Conservation (phyloP, 2,113 vertebrate genomes). For the Brevimyrus niger region DNA sequence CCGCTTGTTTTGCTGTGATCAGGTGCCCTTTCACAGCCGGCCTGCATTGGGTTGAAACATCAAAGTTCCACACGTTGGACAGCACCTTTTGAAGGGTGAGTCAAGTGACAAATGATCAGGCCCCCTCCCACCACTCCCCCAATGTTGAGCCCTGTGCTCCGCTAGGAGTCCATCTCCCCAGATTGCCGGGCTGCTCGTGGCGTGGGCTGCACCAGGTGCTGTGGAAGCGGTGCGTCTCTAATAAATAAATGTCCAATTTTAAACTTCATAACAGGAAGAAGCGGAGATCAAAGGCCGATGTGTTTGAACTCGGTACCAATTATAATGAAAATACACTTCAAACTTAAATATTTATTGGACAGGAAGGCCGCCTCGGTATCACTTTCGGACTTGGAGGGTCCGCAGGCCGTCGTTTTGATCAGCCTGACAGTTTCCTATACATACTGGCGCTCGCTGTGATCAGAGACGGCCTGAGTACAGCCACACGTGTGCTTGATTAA, state of each 20-base stretch:
- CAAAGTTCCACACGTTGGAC: background rate
- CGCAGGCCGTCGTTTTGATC: constrained; percentile 73
- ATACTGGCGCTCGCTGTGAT: constrained; percentile 59
- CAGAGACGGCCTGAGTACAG: constrained; percentile 45
- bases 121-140: background rate
- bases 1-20: background rate
- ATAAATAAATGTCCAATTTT: constrained; percentile 44
- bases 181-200: background rate
- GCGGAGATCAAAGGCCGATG: constrained; percentile 55
- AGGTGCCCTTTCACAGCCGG: background rate
- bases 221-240: constrained; percentile 20
- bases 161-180: background rate
- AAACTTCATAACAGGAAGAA: constrained; percentile 65
- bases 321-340: constrained; percentile 72
- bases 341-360: constrained; percentile 76
- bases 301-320: constrained; percentile 70
- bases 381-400: constrained; percentile 65
- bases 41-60: background rate
- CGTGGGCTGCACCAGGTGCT: constrained; percentile 22
- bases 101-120: background rate
- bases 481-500: constrained; percentile 71
- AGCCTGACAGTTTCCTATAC: constrained; percentile 77
- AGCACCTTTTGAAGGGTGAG: background rate
- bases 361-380: constrained; percentile 68
- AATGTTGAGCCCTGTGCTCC: background rate